Evolutionary conservation across 2,888 invertebrate species (phyloP).

Genomic region (Eupithecia pulchellata): DNA sequence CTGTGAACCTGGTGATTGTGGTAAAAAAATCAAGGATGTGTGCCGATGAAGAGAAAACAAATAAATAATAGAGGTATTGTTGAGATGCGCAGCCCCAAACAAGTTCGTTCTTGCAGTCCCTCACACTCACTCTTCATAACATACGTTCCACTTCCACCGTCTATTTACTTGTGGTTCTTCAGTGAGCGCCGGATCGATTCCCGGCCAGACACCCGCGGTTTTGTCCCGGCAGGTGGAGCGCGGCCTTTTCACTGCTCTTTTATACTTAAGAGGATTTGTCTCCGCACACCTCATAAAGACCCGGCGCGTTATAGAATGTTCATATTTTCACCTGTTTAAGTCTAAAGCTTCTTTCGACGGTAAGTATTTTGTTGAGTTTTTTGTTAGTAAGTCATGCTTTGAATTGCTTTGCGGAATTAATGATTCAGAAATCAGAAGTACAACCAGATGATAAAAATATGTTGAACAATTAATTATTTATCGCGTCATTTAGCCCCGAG

Average conservation of each 20-base stretch:
- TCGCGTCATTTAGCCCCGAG: no score
- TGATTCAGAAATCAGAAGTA: not conserved
- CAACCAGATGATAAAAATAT: not conserved
- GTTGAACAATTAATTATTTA: no score
- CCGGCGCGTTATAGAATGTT: not conserved
- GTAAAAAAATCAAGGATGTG: no score
- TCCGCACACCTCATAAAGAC: conserved; percentile 18
- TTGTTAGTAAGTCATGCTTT: not conserved
- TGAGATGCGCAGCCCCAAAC: not conserved
- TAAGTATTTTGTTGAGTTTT: not conserved
- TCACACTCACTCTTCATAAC: not conserved
- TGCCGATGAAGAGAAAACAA: not conserved
- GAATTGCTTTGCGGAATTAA: not conserved
- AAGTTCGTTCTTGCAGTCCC: not conserved
- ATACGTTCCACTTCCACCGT: not conserved
- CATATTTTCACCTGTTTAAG: not conserved
- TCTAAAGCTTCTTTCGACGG: not conserved
- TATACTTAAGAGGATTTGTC: conserved; percentile 32
- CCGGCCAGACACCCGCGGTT: conserved; percentile 41
- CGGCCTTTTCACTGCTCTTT: conserved; percentile 38
- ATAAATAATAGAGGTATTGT: not conserved
- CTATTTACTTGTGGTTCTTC: not conserved
- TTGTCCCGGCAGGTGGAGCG: conserved; percentile 54
- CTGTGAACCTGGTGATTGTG: no score
- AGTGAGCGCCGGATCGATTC: conserved; percentile 51